A percentile compares a stretch with the other conserved stretches of the same genome.
phyloP scores from a whole-genome alignment of 2,797 vertebrate species.

The Chloroceryle inda region DNA sequence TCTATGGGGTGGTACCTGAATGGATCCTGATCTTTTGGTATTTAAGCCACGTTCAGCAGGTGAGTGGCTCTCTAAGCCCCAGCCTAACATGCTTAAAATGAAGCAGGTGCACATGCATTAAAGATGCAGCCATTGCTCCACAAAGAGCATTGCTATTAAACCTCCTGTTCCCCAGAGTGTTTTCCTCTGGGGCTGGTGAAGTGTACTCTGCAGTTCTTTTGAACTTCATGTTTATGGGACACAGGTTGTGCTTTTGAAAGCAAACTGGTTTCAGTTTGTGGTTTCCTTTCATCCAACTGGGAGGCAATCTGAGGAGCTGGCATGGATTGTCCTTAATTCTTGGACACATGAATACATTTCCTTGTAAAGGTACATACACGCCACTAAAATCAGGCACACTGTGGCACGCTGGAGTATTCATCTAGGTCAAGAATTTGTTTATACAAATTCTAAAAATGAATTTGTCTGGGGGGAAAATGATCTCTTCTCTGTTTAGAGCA shows the following conservation, averaged over 20 bases:
- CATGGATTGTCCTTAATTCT: neutral
- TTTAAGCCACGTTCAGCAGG: neutral
- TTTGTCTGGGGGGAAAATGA: neutral
- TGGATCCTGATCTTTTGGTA: neutral
- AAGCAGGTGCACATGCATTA: neutral
- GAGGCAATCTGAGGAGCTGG: constrained; percentile 33
- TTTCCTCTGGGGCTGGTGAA: neutral
- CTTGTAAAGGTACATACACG: constrained; percentile 8
- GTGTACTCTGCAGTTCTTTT: neutral
- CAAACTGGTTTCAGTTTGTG: constrained; percentile 33
- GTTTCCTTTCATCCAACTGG: constrained; percentile 31
- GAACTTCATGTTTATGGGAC: neutral
- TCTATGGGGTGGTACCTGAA: rapidly evolving
- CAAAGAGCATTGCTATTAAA: neutral
- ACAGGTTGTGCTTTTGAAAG: neutral
- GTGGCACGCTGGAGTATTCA: neutral
- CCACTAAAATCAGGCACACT: neutral
- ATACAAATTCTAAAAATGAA: constrained; percentile 41
- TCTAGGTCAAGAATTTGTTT: constrained; percentile 37
- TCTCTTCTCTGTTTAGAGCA: constrained; percentile 19
- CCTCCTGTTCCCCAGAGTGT: neutral
- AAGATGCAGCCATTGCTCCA: neutral
- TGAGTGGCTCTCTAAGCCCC: neutral
- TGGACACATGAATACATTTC: neutral
- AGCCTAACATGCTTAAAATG: neutral